Evolutionary conservation across 2,888 invertebrate genomes (phyloP).

Genomic region (Andrena haemorrhoa): DNA sequence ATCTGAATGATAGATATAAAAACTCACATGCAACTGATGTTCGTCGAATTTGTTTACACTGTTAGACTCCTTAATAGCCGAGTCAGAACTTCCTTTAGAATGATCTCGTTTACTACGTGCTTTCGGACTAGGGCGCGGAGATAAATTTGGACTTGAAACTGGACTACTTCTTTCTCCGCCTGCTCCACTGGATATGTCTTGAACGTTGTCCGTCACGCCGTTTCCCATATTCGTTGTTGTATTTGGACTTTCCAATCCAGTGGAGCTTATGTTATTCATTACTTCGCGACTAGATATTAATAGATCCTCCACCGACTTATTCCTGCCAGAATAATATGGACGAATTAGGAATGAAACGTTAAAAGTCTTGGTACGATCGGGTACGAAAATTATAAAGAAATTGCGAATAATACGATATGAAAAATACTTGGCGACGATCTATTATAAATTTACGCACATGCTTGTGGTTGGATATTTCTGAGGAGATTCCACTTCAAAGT

Average conservation of each 20-base stretch:
- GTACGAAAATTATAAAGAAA: background rate
- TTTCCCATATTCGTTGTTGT: constrained; percentile 85
- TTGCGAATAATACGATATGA: background rate
- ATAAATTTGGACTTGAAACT: constrained; percentile 86
- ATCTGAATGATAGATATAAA: background rate
- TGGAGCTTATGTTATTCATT: constrained; percentile 88
- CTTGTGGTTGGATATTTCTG: constrained; percentile 73
- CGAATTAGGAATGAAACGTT: constrained; percentile 27
- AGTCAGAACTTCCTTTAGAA: constrained; percentile 71
- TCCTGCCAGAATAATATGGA: constrained; percentile 83
- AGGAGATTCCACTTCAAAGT: constrained; percentile 73
- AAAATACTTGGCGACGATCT: constrained; percentile 9
- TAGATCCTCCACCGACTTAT: constrained; percentile 89
- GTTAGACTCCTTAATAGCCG: constrained; percentile 70
- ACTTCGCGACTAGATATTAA: constrained; percentile 89
- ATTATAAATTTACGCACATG: constrained; percentile 71
- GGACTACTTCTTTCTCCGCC: constrained; percentile 83
- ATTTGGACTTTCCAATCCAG: constrained; percentile 86
- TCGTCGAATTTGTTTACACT: constrained; percentile 74
- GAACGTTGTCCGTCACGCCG: constrained; percentile 82
- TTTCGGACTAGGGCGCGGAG: constrained; percentile 85
- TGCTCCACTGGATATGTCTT: constrained; percentile 79
- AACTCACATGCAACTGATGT: constrained; percentile 72
- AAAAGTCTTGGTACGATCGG: constrained; percentile 1
- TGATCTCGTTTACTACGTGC: constrained; percentile 75